phyloP scores from a whole-genome alignment of 1,140 invertebrate species.

The Alviniconcha marisindica region DNA sequence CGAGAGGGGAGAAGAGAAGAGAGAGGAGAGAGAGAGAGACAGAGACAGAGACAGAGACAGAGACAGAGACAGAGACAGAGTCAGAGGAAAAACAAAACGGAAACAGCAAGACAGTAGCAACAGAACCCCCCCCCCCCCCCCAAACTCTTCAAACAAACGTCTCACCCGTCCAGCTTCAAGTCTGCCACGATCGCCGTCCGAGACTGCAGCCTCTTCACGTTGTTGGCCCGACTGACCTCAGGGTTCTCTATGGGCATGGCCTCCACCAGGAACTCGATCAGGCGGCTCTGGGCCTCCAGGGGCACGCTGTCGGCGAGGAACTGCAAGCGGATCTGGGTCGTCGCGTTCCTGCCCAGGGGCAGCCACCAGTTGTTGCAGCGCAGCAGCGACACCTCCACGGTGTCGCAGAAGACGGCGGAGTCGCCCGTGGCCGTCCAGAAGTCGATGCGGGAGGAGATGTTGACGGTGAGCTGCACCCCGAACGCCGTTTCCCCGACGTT shows the following conservation, averaged over 20 bases:
- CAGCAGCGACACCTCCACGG: background rate
- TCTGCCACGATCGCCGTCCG: background rate
- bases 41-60: no score
- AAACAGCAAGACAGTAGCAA: background rate
- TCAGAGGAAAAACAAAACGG: background rate
- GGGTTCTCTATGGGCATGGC: constrained; percentile 13
- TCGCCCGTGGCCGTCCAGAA: constrained; percentile 1
- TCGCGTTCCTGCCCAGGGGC: background rate
- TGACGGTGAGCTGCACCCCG: background rate
- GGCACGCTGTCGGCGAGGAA: constrained; percentile 19
- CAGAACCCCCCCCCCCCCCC: no score
- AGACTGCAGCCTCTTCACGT: background rate
- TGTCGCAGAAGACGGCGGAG: background rate
- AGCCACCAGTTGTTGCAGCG: background rate
- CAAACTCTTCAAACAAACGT: background rate
- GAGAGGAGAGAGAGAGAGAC: no score
- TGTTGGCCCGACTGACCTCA: background rate
- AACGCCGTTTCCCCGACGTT: constrained; percentile 21
- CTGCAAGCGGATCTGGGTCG: background rate
- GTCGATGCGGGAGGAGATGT: constrained; percentile 2
- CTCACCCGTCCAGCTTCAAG: background rate
- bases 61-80: background rate
- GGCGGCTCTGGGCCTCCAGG: background rate
- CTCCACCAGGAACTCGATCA: background rate
- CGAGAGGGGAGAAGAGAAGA: no score